Base-by-base conservation (phyloP, 1,140 invertebrate species). In the Macrotrachela quadricornifera region DNA sequence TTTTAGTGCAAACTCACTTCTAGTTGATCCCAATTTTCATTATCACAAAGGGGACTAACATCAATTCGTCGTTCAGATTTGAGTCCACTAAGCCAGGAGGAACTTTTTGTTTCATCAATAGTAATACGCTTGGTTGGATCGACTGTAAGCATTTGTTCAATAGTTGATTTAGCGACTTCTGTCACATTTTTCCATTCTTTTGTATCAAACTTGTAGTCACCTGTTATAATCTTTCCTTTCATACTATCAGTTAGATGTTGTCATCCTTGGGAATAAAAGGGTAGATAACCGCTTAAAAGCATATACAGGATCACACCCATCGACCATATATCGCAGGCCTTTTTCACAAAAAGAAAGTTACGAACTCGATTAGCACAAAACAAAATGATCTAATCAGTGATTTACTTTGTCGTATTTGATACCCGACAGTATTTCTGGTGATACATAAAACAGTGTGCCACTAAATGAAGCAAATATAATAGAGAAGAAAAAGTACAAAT, bases 361-460 rank as follows among this genome's bases (percentile, higher is more conserved):
- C n/a, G n/a, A n/a, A 4, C n/a, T n/a, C n/a, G n/a, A n/a, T n/a
- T n/a, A n/a, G n/a, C n/a, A n/a, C n/a, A n/a, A n/a, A n/a, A n/a
- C n/a, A n/a, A n/a, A n/a, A n/a, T n/a, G n/a, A n/a, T n/a, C n/a
- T n/a, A n/a, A n/a, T n/a, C n/a, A n/a, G n/a, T n/a, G n/a, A n/a
- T n/a, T n/a, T n/a, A n/a, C n/a, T n/a, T 91, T 95, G 71, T 96
- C 91, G 72, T 96, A 97, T 66, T 90, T 91, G 65, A 92, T 85
- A 41, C 87, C 85, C 43, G 88, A 88, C 38, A 97, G 71, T 17
- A 96, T 88, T 77, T 96, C 86, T 43, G 86, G 86, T 42, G 86
- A 85, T 78, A 54, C 53, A 50, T 54, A 54, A n/a, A 49, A 54
- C 9, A 46, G 46, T 13, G 53, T 49, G 14, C 17, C 49, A 44